These are phyloP conservation scores for Myrmecobius fasciatus DNA, from an alignment of 2,113 vertebrate species.

Conservation along the genomic window DNA sequence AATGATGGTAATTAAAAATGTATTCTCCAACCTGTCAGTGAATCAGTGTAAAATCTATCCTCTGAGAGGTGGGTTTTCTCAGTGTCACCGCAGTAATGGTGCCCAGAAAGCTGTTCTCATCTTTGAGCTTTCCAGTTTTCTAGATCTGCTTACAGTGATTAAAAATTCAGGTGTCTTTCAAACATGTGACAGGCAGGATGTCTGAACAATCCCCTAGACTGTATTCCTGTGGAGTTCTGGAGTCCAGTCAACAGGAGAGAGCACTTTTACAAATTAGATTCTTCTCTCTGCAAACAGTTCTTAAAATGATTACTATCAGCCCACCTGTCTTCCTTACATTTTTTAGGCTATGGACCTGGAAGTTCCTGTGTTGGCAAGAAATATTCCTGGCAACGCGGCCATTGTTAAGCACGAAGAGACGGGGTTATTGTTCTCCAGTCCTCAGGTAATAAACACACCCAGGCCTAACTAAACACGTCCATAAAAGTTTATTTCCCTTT, in stretches of 20 bases:
- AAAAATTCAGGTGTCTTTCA: background rate
- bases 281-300: rapidly evolving
- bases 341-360: conserved; percentile 94
- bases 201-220: background rate
- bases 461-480: background rate
- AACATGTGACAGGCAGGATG: background rate
- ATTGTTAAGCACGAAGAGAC: conserved; percentile 89
- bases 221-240: background rate
- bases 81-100: conserved; percentile 9
- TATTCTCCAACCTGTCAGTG: conserved; percentile 48
- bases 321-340: rapidly evolving
- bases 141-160: background rate
- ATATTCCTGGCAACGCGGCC: conserved; percentile 93
- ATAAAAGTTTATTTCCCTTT: rapidly evolving
- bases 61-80: background rate
- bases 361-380: conserved; percentile 90
- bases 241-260: rapidly evolving
- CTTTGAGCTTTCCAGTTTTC: background rate
- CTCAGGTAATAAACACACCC: conserved; percentile 86
- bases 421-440: conserved; percentile 90
- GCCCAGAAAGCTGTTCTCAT: background rate
- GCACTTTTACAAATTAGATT: rapidly evolving
- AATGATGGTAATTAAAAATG: conserved; percentile 64
- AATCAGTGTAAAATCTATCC: background rate
- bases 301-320: rapidly evolving